These are phyloP conservation scores for Chrysemys picta DNA, from an alignment of 2,113 vertebrate species.

Conservation along the genomic window DNA sequence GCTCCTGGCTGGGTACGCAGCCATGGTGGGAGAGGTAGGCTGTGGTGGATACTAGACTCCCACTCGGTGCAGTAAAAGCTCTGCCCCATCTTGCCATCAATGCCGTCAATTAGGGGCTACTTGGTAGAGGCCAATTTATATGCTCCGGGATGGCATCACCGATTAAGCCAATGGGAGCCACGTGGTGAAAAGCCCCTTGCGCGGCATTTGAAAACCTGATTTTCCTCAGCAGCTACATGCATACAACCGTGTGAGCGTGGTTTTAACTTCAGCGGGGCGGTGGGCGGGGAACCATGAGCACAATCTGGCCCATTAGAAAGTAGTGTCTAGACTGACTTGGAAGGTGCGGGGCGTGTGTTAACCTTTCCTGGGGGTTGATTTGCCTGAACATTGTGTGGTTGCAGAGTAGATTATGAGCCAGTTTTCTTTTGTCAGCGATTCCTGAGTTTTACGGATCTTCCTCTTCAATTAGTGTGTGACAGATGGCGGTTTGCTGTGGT, in stretches of 20 bases:
- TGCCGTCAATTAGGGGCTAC: not conserved
- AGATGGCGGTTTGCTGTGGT: not conserved
- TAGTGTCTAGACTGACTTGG: too few relatives aligned
- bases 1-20: not conserved
- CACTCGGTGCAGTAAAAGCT: not conserved
- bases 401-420: not conserved
- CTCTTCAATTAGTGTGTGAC: fast-evolving
- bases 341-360: not conserved
- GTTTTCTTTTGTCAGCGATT: not conserved
- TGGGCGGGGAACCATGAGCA: not conserved
- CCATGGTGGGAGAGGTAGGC: not conserved
- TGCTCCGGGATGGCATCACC: not conserved
- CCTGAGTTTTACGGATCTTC: not conserved
- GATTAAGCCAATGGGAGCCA: not conserved
- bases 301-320: not conserved
- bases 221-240: not conserved
- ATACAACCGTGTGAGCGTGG: not conserved
- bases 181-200: not conserved
- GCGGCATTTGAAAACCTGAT: not conserved
- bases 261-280: not conserved
- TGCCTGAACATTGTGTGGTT: not conserved
- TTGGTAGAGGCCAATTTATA: not conserved
- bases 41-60: not conserved
- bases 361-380: not conserved
- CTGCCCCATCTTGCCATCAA: not conserved